Evolutionary conservation across 2,797 vertebrate genomes (phyloP).

Genomic region (Enteromius argenteus): DNA sequence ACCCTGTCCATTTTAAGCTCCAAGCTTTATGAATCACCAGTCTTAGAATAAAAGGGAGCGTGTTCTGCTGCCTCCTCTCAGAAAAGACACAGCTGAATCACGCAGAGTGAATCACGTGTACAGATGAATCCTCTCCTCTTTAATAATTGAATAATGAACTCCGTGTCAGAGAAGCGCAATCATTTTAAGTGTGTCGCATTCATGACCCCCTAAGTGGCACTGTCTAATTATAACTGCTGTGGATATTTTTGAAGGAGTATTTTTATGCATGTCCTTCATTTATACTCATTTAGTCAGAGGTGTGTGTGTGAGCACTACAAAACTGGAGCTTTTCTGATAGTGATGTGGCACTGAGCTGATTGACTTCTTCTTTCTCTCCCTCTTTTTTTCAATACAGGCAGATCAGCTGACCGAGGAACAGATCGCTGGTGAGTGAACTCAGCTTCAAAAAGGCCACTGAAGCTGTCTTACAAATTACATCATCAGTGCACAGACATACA

Average conservation of each 20-base stretch:
- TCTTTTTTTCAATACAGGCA: slow-evolving; percentile 75
- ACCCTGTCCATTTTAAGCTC: slow-evolving; percentile 27
- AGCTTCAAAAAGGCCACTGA: background rate
- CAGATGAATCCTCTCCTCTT: slow-evolving; percentile 35
- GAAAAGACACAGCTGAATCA: slow-evolving; percentile 23
- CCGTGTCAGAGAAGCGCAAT: slow-evolving; percentile 59
- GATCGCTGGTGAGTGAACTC: slow-evolving; percentile 85
- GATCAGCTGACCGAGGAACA: slow-evolving; percentile 93
- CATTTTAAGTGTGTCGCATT: slow-evolving; percentile 82
- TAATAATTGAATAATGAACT: slow-evolving; percentile 60
- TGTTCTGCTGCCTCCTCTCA: slow-evolving; percentile 13
- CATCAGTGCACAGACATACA: background rate
- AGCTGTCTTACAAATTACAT: background rate
- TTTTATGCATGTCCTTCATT: slow-evolving; percentile 79
- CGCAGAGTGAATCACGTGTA: slow-evolving; percentile 9
- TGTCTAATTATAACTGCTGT: slow-evolving; percentile 81
- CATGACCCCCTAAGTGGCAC: slow-evolving; percentile 78
- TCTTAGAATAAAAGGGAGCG: background rate
- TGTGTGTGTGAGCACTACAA: slow-evolving; percentile 41
- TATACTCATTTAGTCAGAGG: slow-evolving; percentile 72
- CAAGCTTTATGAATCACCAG: slow-evolving; percentile 24
- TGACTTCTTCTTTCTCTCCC: slow-evolving; percentile 6
- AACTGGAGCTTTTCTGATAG: slow-evolving; percentile 28
- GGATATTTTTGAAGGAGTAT: slow-evolving; percentile 80
- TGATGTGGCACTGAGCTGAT: slow-evolving; percentile 40